Evolutionary conservation across 2,888 invertebrate species (phyloP), one percentile per base, ranked within the genome.

Genomic region (Tyria jacobaeae): DNA sequence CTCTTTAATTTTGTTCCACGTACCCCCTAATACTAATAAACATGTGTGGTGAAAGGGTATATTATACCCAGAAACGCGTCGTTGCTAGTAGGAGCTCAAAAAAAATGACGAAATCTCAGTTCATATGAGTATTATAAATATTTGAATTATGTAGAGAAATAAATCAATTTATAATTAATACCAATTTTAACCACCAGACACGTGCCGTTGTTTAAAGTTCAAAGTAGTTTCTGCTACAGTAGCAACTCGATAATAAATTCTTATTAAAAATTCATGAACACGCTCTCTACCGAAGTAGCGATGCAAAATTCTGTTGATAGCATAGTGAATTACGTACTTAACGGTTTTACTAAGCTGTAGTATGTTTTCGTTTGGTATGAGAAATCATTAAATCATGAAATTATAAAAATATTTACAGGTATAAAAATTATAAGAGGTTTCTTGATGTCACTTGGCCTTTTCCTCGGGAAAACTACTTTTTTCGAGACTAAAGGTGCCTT

Each of bases 181-280:
- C 27, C 17, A 48, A 17, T 17, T 17, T 25, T 12, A 44, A 17
- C 21, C 37, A 55, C 15, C 48, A 17, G 24, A 35, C 10, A 31
- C 39, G 39, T 54, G 24, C 49, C 34, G 25, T 24, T 53, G 47
- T 35, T 39, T 39, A 24, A 60, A 60, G 44, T 60, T 50, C 50
- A 25, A 63, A 63, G 48, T 35, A 24, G 57, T 64, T 35, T 68
- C 48, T 51, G 52, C 54, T 62, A 52, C 55, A 59, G 57, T 49
- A 69, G 37, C 49, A n/a, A 34, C 44, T 31, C 39, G 59, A 66
- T 70, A 71, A 66, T 78, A 75, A 75, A 76, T 78, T 75, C 76
- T 63, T 68, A 76, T 79, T 75, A 76, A 65, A 75, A 71, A 79
- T 76, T 70, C 75, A 79, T 63, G 71, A 70, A 70, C 79, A 77